phyloP scores from a whole-genome alignment of 1,140 invertebrate genomes.

The Monochamus saltuarius region DNA sequence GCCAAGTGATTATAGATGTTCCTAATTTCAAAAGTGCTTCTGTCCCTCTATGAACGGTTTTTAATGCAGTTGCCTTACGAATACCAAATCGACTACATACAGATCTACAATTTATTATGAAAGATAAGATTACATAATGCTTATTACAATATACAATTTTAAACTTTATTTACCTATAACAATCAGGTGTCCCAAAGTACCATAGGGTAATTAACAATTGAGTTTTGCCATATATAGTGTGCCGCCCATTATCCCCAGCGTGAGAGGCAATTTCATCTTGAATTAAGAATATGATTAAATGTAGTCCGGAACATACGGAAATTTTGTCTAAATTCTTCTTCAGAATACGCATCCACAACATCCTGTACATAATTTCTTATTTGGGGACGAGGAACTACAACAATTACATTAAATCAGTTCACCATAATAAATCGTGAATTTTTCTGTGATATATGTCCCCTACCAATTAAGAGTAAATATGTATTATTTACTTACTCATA shows the following conservation, averaged over 20 bases:
- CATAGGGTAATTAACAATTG: not conserved
- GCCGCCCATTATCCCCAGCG: not conserved
- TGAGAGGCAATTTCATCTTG: not conserved
- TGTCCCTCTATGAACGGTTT: not conserved
- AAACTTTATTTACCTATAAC: not conserved
- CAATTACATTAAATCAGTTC: no score
- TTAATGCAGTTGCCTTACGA: slow-evolving; percentile 3
- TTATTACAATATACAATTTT: no score
- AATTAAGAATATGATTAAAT: slow-evolving; percentile 1
- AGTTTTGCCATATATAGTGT: not conserved
- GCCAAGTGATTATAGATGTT: not conserved
- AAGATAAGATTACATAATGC: no score
- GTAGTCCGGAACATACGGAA: not conserved
- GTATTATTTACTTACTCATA: no score
- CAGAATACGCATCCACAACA: not conserved
- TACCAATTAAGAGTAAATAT: no score
- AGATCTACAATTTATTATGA: no score
- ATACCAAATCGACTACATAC: not conserved
- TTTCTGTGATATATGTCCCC: no score
- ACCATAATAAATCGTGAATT: no score
- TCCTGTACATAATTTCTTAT: not conserved
- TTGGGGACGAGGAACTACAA: no score
- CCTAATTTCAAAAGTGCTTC: not conserved
- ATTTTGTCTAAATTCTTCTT: slow-evolving; percentile 6
- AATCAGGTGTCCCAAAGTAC: slow-evolving; percentile 7